Conservation (phyloP, 30 jellyfish, hydroid and myxozoan genomes). For the Pseudorhiza aurosa region DNA sequence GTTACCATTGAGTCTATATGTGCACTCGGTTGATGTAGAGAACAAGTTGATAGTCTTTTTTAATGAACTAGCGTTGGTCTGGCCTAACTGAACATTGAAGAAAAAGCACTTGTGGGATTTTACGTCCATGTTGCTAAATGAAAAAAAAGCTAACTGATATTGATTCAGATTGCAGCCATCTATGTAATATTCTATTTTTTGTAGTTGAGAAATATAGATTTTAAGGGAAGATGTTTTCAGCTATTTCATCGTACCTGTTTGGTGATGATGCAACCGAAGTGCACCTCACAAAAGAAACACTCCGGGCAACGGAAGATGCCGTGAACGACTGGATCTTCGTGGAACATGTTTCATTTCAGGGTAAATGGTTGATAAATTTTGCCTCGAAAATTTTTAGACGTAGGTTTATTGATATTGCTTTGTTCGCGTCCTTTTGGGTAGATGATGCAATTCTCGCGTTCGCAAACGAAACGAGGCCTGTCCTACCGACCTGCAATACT, state of each 20-base stretch:
- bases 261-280: slow-evolving; percentile 72
- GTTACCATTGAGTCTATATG: background rate
- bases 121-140: background rate
- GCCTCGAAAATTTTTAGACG: background rate
- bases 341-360: slow-evolving; percentile 19
- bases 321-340: slow-evolving; percentile 89
- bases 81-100: background rate
- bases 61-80: background rate
- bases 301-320: slow-evolving; percentile 50
- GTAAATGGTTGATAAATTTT: background rate
- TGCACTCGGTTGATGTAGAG: background rate
- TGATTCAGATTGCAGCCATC: too few relatives aligned
- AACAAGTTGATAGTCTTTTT: background rate
- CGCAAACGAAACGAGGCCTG: background rate
- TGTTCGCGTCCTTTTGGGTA: background rate
- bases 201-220: background rate
- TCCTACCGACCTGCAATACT: background rate
- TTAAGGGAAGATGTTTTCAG: slow-evolving; percentile 81
- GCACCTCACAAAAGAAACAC: slow-evolving; percentile 13
- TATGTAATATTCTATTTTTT: background rate
- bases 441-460: slow-evolving; percentile 21
- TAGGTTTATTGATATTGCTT: background rate
- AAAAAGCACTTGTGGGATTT: background rate
- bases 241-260: slow-evolving; percentile 82
- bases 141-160: background rate